These are phyloP conservation scores for Sesamia nonagrioides DNA, from an alignment of 1,140 invertebrate species.

Conservation along the genomic window DNA sequence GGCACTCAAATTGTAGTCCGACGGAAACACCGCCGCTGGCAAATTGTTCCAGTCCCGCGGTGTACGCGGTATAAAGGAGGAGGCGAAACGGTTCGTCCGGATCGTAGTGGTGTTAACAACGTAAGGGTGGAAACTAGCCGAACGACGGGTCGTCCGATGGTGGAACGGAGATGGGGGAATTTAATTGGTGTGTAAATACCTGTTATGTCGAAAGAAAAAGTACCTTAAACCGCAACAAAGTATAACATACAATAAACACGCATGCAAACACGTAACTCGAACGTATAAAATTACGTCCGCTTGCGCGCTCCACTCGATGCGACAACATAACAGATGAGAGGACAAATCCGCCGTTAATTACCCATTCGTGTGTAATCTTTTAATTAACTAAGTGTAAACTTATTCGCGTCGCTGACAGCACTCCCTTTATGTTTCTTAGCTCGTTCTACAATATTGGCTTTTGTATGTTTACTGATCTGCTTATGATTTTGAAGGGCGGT, in stretches of 20 bases:
- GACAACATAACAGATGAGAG: conserved; percentile 72
- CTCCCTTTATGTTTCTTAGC: conserved; percentile 56
- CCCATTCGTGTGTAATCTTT: conserved; percentile 83
- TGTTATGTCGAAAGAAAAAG: not conserved
- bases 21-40: no score
- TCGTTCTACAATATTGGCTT: conserved; percentile 12
- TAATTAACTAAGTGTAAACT: conserved; percentile 82
- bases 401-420: conserved; percentile 68
- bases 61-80: no score
- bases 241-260: not conserved
- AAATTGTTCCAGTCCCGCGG: no score
- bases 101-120: no score
- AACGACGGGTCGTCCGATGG: no score
- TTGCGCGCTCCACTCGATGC: conserved; percentile 54
- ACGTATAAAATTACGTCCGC: conserved; percentile 61
- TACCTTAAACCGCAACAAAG: not conserved
- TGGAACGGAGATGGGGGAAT: no score
- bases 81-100: no score
- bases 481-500: conserved; percentile 19
- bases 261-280: conserved; percentile 48
- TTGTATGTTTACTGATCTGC: conserved; percentile 10
- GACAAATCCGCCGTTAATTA: conserved; percentile 81
- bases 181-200: not conserved
- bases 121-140: no score
- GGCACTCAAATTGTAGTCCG: no score